Evolutionary conservation across 2,797 vertebrate species (phyloP), one percentile per base, ranked within the genome.

Genomic region (Pangasius djambal): DNA sequence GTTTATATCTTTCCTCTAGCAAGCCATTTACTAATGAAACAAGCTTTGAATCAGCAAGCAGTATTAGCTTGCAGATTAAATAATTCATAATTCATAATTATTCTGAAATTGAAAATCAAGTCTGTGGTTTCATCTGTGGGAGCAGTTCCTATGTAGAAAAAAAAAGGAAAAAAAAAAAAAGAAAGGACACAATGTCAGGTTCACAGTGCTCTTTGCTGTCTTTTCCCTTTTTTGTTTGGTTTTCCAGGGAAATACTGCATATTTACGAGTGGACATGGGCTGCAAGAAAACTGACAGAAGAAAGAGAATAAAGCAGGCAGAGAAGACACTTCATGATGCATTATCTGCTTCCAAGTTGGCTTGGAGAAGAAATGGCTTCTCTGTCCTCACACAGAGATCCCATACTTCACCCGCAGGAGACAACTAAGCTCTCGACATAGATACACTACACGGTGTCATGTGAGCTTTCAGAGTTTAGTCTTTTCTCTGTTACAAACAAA

Each of bases 311-410:
- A 83, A 83, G 83, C 78, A 61, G 86, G 55, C 88, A 44, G 63
- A 67, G 63, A 20, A 87, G 40, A 48, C 75, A 87, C 69, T 82
- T 83, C 74, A 40, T 89, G 86, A 88, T 88, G 77, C 57, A 61
- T 61, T 61, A 40, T 61, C 79, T 61, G 79, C 77, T 79, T 89
- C 89, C 84, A 87, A 89, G 88, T 57, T 85, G 87, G 75, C 65
- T 25, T 82, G 37, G 52, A 28, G 40, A 86, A 78, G 52, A 85
- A 86, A 75, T 22, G 13, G 28, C 34, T 82, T 63, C 55, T 86
- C 65, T 37, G 28, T 89, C 84, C 88, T 79, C 74, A 85, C 52
- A 86, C 83, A 67, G 69, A 40, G 57, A 69, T 82, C 55, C 57
- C 50, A 48, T 63, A 83, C 57, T 65, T 88, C 81, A 88, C 20